A percentile compares a stretch with the other conserved stretches of the same genome.
Evolutionary conservation across 2,113 vertebrate species (phyloP).

Genomic region (Sakesphorus luctuosus): DNA sequence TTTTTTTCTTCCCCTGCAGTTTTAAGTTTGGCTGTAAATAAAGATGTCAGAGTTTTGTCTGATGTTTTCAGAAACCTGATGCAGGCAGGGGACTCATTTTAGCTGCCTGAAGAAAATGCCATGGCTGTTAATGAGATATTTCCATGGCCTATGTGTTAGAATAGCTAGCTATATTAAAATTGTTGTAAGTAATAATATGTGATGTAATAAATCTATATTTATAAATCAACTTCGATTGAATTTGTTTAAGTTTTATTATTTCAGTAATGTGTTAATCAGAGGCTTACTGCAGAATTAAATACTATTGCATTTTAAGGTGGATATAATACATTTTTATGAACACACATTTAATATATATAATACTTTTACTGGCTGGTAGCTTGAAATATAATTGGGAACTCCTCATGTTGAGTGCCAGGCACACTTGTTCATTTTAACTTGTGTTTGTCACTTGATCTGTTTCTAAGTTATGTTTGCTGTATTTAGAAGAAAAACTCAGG

Average conservation of each 20-base stretch:
- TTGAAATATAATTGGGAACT: not conserved
- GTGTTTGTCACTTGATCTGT: not conserved
- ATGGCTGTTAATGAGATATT: not conserved
- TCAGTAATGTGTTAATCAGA: not conserved
- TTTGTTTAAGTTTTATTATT: not conserved
- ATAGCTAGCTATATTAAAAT: not conserved
- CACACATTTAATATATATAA: not conserved
- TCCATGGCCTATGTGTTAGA: not conserved
- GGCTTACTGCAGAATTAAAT: not conserved
- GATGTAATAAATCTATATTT: not conserved
- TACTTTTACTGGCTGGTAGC: not conserved
- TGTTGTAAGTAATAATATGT: not conserved
- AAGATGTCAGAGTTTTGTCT: not conserved
- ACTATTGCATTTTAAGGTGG: not conserved
- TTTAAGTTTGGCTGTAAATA: not conserved
- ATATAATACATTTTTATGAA: not conserved
- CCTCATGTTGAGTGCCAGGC: accelerated
- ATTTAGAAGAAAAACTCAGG: not conserved
- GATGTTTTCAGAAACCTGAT: not conserved
- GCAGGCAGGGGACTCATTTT: not conserved
- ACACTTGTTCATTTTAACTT: not conserved
- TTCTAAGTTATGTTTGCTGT: not conserved
- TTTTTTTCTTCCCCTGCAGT: not conserved
- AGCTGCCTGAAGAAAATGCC: not conserved
- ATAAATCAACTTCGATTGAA: not conserved